Percentiles rank a stretch among this genome's conserved stretches.
Conservation (phyloP, 30 jellyfish, hydroid and myxozoan species). For the Aurelia coerulea region DNA sequence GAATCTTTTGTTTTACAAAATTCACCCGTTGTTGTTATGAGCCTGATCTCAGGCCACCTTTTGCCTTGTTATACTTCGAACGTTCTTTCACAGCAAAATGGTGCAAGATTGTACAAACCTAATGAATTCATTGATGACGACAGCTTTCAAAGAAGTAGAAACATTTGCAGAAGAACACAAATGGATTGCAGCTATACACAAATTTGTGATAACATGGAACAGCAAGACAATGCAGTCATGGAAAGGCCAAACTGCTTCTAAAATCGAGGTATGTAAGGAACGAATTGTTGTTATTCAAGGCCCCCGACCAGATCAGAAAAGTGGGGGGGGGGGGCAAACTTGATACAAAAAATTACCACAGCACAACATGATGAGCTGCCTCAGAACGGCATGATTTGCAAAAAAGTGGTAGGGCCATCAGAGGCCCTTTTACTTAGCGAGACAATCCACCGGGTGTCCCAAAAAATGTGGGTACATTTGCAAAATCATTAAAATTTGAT, state of each 20-base stretch:
- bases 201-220: slow-evolving; percentile 65
- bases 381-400: too few relatives aligned
- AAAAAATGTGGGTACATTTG: too few relatives aligned
- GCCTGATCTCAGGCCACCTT: not conserved
- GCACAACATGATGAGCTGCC: too few relatives aligned
- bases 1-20: not conserved
- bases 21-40: not conserved
- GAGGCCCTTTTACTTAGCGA: too few relatives aligned
- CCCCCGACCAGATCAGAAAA: too few relatives aligned
- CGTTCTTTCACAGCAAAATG: slow-evolving; percentile 1
- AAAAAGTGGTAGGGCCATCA: too few relatives aligned
- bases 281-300: not conserved
- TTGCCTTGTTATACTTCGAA: not conserved
- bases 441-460: too few relatives aligned
- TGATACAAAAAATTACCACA: too few relatives aligned
- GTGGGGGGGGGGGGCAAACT: too few relatives aligned
- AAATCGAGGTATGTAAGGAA: slow-evolving; percentile 50
- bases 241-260: slow-evolving; percentile 82
- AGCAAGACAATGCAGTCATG: slow-evolving; percentile 42
- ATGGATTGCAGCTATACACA: slow-evolving; percentile 54
- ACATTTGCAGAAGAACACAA: slow-evolving; percentile 44
- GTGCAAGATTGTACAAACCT: slow-evolving; percentile 32
- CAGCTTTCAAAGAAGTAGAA: slow-evolving; percentile 45
- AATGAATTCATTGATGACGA: slow-evolving; percentile 36
- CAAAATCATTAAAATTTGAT: too few relatives aligned